Base-by-base conservation (phyloP, 1,140 invertebrate genomes). In the Drusus annulatus region DNA sequence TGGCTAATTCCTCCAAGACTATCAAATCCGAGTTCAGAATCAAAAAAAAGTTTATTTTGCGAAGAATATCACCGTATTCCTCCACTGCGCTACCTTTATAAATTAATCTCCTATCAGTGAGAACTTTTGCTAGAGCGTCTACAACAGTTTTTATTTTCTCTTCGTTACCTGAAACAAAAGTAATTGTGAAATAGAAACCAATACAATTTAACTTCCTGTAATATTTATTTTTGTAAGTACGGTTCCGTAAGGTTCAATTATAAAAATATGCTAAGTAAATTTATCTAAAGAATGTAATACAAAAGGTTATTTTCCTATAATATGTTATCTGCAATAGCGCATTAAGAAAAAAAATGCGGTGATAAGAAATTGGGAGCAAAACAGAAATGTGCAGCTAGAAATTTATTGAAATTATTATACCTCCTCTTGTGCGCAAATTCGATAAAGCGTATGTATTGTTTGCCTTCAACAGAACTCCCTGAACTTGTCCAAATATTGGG, bases 1-100 rank as follows among this genome's bases (percentile, higher is more conserved):
- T 56, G n/a, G 75, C 80, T 17, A 83, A 62, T 21, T 79, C 65
- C 16, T 79, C 62, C 16, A 83, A 31, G 5, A 77, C 62, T 28
- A 74, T 62, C 13, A 81, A 25, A 78, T 83, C 82, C 23, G 77
- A 23, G 28, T 83, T 83, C 16, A 83, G 62, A 60, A 83, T 83
- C 10, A 83, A 65, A 62, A 81, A 83, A 19, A 81, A 74, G 50
- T 13, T 80, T 19, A 83, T 80, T 65, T 45, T 79, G 21, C 78
- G 71, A 2, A 83, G 50, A 50, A 23, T 28, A 15, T 80, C 8
- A 17, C 13, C 17, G 28, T 81, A 23, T 8, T 65, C 5, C 13
- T 50, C 10, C 36, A 54, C 54, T n/a, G 45, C 19, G 15, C 16
- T 19, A 17, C 60, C 36, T 23, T 83, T 62, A 17, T 16, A 28